These are phyloP conservation scores for Ellobium chinense DNA, from an alignment of 2,888 invertebrate species.

Conservation along the genomic window DNA sequence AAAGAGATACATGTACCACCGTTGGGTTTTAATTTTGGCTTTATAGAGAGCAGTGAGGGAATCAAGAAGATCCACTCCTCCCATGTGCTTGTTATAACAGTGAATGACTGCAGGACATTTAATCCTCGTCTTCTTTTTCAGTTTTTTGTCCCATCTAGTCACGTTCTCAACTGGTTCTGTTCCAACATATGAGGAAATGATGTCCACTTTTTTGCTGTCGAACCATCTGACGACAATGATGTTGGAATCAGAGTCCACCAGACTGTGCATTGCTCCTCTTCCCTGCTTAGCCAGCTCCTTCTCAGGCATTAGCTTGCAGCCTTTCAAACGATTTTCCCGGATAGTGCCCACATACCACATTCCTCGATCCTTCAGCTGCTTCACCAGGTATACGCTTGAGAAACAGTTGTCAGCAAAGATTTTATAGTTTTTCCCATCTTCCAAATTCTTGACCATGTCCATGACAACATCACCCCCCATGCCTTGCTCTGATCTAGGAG, in stretches of 20 bases:
- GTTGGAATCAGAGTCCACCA: slow-evolving; percentile 45
- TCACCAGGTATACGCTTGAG: slow-evolving; percentile 30
- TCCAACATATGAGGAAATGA: slow-evolving; percentile 52
- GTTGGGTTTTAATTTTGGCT: no score
- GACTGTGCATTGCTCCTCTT: slow-evolving; percentile 47
- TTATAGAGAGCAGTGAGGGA: no score
- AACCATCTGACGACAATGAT: slow-evolving; percentile 52
- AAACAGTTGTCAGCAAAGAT: slow-evolving; percentile 51
- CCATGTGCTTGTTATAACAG: no score
- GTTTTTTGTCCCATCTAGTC: slow-evolving; percentile 24
- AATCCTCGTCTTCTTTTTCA: no score
- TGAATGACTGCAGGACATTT: no score
- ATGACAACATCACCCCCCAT: slow-evolving; percentile 45
- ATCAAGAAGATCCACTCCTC: no score
- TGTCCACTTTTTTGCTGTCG: slow-evolving; percentile 54
- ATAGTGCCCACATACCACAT: slow-evolving; percentile 48
- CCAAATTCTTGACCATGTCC: slow-evolving; percentile 29
- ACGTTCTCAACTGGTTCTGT: slow-evolving; percentile 40
- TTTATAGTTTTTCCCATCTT: slow-evolving; percentile 44
- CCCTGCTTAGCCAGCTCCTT: slow-evolving; percentile 52
- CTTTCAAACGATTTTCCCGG: slow-evolving; percentile 42
- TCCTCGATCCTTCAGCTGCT: slow-evolving; percentile 32
- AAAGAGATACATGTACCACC: no score
- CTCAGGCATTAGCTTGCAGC: slow-evolving; percentile 49
- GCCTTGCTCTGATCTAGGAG: slow-evolving; percentile 16